Percentiles rank a stretch among this genome's conserved stretches.
phyloP scores from a whole-genome alignment of 1,140 invertebrate genomes.

The Lethrus apterus region DNA sequence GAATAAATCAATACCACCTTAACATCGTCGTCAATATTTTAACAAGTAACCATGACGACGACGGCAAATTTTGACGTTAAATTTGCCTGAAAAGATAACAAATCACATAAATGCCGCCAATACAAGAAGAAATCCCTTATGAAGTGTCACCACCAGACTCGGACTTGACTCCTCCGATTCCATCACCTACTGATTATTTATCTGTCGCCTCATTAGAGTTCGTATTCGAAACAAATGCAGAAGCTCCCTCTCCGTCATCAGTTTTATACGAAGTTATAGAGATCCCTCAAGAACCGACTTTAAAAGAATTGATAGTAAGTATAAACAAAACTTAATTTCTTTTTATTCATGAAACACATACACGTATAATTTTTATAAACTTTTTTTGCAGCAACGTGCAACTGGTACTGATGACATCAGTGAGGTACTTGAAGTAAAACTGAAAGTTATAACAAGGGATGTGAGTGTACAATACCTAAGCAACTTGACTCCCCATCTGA shows the following conservation, averaged over 20 bases:
- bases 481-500: constrained; percentile 51
- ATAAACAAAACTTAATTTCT: too few relatives aligned
- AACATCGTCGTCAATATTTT: too few relatives aligned
- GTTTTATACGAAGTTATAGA: constrained; percentile 5
- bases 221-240: neutral
- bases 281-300: constrained; percentile 6
- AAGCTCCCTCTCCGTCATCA: neutral
- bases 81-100: neutral
- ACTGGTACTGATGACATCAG: constrained; percentile 50
- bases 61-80: constrained; percentile 5
- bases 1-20: too few relatives aligned
- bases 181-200: neutral
- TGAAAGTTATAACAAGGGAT: constrained; percentile 54
- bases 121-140: constrained; percentile 5
- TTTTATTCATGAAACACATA: neutral
- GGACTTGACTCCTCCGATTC: neutral
- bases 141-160: constrained; percentile 3
- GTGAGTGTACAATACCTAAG: constrained; percentile 52
- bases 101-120: constrained; percentile 3
- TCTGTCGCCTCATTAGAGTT: too few relatives aligned
- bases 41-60: neutral
- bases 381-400: constrained; percentile 41
- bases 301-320: constrained; percentile 14
- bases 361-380: constrained; percentile 1
- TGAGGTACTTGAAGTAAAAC: constrained; percentile 48